Evolutionary conservation across 2,797 vertebrate genomes (phyloP), one percentile per base, ranked within the genome.

Genomic region (Lithobates pipiens): DNA sequence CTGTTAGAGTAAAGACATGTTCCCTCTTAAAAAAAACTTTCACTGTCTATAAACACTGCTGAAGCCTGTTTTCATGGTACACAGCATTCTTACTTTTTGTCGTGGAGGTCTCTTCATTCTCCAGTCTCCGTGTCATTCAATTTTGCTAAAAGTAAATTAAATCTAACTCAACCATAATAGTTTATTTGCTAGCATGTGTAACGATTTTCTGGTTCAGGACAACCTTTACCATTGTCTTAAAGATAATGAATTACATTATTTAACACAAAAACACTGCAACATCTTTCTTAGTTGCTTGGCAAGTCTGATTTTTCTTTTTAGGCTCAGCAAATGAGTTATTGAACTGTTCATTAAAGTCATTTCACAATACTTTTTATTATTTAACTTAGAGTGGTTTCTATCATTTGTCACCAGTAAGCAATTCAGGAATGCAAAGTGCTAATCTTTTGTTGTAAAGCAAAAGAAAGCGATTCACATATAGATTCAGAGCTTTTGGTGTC

Each of bases 171-270:
- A 78, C 90, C 88, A 89, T 80, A 73, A 85, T 90, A 91, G 90
- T 92, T 93, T 93, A 89, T 90, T 69, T 87, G 89, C 93, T 93
- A 92, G 92, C 91, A 93, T 92, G 46, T 91, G 89, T 91, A 93
- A 94, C 93, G 93, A 94, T 94, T 94, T 94, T 93, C 93, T 90
- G 90, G 91, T 90, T 91, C 90, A 91, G 88, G 86, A 91, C 91
- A 91, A 92, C 93, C 93, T 92, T 91, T 93, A 90, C 92, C 89
- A 89, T 90, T 92, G 89, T 92, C 92, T 90, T 92, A 90, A 91
- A 90, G 80, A 88, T 92, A 95, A 94, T 93, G 93, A 94, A 93
- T 92, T 93, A 90, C 92, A 94, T 95, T 94, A 95, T 93, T 94
- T 93, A 94, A 90, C 91, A 90, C 90, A 92, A 93, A 94, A 93